Conservation (phyloP, 2,888 invertebrate species). For the Tolmerus cingulatus region DNA sequence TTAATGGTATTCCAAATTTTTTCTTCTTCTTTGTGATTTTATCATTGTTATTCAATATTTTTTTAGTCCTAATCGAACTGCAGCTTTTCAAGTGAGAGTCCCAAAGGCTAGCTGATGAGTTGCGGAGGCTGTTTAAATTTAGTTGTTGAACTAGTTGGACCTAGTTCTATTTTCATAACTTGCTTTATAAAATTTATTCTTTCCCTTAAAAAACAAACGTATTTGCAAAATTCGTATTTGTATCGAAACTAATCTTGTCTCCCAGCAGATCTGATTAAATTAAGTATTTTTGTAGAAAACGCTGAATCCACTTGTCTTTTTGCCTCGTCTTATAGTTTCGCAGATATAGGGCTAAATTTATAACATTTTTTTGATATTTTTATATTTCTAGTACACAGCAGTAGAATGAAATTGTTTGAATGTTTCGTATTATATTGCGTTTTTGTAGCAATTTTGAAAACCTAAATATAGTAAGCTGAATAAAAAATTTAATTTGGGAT, state of each 20-base stretch:
- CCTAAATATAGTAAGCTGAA: too few species aligned
- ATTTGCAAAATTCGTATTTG: neutral
- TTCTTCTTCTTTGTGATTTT: neutral
- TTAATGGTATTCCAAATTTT: neutral
- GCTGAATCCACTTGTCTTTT: neutral
- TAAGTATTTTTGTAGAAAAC: neutral
- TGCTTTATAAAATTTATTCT: neutral
- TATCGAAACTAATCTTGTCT: neutral
- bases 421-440: too few species aligned
- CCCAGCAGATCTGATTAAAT: neutral
- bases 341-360: neutral
- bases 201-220: neutral
- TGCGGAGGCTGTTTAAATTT: neutral
- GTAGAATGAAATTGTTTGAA: too few species aligned
- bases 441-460: too few species aligned
- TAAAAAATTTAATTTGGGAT: too few species aligned
- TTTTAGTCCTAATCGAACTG: neutral
- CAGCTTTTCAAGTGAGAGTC: too few species aligned
- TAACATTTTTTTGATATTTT: too few species aligned
- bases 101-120: neutral
- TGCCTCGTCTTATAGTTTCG: neutral
- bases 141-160: neutral
- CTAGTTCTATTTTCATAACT: neutral
- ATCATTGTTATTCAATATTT: neutral
- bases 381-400: too few species aligned